Evolutionary conservation across 2,797 vertebrate genomes (phyloP).

Genomic region (Diglossa cyanea): DNA sequence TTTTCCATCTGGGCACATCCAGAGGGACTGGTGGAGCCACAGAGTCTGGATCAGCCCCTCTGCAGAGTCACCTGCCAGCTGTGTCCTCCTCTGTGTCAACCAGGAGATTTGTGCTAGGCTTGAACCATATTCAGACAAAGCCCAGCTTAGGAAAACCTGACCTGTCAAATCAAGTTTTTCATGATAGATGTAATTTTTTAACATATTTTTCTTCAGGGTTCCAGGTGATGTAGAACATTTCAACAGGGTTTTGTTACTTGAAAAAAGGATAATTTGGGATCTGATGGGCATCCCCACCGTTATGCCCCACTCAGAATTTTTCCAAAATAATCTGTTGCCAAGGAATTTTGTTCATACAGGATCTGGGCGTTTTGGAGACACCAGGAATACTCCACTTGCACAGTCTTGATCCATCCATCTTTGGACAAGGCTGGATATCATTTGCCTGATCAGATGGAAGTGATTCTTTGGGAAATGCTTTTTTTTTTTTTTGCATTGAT

Average conservation of each 20-base stretch:
- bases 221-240: not conserved
- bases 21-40: not conserved
- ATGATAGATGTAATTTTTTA: not conserved
- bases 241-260: fast-evolving
- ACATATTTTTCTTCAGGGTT: not conserved
- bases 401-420: fast-evolving
- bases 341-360: not conserved
- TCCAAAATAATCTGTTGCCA: not conserved
- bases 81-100: not conserved
- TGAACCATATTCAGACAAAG: not conserved
- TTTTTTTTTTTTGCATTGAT: too few species aligned
- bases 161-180: not conserved
- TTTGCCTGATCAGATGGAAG: not conserved
- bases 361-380: not conserved
- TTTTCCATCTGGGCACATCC: not conserved
- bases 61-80: not conserved
- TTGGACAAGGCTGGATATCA: not conserved
- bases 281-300: not conserved
- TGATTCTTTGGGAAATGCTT: not conserved
- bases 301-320: not conserved
- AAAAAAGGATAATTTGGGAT: not conserved
- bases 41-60: not conserved
- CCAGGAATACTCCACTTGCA: fast-evolving
- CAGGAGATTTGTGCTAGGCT: not conserved
- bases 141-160: not conserved